phyloP scores from a whole-genome alignment of 2,888 invertebrate species.

The Xanthostigma xanthostigma region DNA sequence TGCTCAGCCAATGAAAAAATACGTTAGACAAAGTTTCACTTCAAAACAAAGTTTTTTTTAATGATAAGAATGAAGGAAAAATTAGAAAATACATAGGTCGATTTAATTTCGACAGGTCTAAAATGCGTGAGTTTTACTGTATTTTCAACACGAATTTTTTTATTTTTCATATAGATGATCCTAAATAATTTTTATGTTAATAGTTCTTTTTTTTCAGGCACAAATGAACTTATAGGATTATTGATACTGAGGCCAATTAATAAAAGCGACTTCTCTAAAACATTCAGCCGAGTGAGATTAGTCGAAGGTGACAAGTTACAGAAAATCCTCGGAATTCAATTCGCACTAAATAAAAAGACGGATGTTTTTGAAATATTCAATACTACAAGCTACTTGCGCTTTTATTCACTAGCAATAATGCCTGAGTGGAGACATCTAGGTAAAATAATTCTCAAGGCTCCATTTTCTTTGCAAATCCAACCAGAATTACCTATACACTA shows the following conservation, averaged over 20 bases:
- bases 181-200: too few relatives aligned
- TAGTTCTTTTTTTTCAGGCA: slow-evolving; percentile 1
- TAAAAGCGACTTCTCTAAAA: slow-evolving; percentile 21
- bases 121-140: too few relatives aligned
- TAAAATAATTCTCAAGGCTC: slow-evolving; percentile 7
- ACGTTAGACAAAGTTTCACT: too few relatives aligned
- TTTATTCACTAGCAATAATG: slow-evolving; percentile 21
- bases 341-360: slow-evolving; percentile 21
- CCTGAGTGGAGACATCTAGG: slow-evolving; percentile 20
- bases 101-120: too few relatives aligned
- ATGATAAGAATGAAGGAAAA: too few relatives aligned
- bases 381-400: slow-evolving; percentile 22
- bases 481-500: too few relatives aligned
- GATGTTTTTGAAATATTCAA: slow-evolving; percentile 22
- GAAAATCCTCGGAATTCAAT: slow-evolving; percentile 19
- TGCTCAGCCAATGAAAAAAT: too few relatives aligned
- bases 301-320: slow-evolving; percentile 22
- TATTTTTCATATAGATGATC: too few relatives aligned
- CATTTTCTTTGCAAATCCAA: too few relatives aligned
- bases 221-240: slow-evolving; percentile 19
- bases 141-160: too few relatives aligned
- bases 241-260: slow-evolving; percentile 20
- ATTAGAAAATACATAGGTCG: too few relatives aligned
- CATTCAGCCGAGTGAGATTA: slow-evolving; percentile 22
- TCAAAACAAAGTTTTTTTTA: too few relatives aligned